Conservation (phyloP, 2,888 invertebrate species). For the Acholoe squamosa region DNA sequence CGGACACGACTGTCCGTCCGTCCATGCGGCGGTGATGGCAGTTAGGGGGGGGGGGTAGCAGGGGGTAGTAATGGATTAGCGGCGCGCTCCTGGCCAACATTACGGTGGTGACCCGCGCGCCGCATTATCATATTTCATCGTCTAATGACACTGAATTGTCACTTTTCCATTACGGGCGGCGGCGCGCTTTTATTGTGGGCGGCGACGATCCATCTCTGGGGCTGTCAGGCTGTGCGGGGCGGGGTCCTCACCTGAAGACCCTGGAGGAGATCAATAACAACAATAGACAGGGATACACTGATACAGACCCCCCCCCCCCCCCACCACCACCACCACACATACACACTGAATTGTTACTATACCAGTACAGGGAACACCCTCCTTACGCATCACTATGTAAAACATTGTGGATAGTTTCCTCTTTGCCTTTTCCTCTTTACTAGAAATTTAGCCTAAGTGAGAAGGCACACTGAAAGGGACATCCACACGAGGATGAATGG, state of each 20-base stretch:
- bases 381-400: no score
- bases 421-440: no score
- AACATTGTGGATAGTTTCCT: no score
- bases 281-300: constrained; percentile 32
- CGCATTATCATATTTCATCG: constrained; percentile 50
- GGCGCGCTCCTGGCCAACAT: constrained; percentile 36
- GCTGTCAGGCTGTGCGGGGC: constrained; percentile 12
- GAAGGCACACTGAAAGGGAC: no score
- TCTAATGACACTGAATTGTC: constrained; percentile 55
- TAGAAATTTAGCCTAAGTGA: no score
- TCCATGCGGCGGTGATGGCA: background rate
- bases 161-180: constrained; percentile 51
- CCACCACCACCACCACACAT: background rate
- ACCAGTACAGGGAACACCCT: no score
- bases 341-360: no score
- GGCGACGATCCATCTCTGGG: constrained; percentile 34
- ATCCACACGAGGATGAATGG: no score
- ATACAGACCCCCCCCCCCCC: background rate
- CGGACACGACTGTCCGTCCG: no score
- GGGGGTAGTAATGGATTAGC: constrained; percentile 34
- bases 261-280: constrained; percentile 28
- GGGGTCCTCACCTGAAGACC: constrained; percentile 15
- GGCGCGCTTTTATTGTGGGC: constrained; percentile 37
- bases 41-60: background rate
- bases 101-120: constrained; percentile 37